Base-by-base conservation (phyloP, 2,888 invertebrate genomes). In the Cheilosia grossa region DNA sequence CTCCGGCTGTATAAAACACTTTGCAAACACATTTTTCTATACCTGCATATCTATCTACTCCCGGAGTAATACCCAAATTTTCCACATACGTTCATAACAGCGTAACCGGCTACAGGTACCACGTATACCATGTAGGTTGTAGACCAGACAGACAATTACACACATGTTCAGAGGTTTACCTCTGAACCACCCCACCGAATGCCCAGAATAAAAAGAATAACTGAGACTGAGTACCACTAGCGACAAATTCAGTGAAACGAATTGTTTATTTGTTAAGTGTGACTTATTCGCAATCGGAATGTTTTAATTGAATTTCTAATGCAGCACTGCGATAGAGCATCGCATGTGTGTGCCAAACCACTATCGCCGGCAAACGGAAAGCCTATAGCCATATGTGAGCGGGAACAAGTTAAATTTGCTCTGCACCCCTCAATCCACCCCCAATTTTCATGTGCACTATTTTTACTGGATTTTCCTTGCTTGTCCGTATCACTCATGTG, bases 281-380 rank as follows among this genome's bases (percentile, higher is more conserved):
- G 86, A 86, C 86, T 81, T 86, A 86, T 86, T 86, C 69, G 79
- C 72, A 86, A 82, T 77, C 53, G 86, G 86, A 86, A 86, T 86
- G 86, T 77, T 86, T 86, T 86, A 86, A 86, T 86, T 86, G 86
- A 86, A 86, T 86, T 86, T 78, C 86, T 82, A 82, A 86, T 82
- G 73, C 77, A 73, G 53, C 54, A 53, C 30, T 54, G 15, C 24
- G n/a, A 70, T 66, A 27, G 30, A 66, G n/a, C 54, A 37, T 72
- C 72, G 40, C 69, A 77, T 78, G 82, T 78, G 66, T 82, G 79
- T 73, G 61, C 67, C 47, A 69, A 79, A 67, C 59, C 33, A 49
- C 54, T 42, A 27, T n/a, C 27, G 42, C 37, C 42, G 30, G 63
- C 33, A 19, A 61, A 27, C 6, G 27, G 6, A 1, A 30, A 30